Base-by-base conservation (phyloP, 2,888 invertebrate genomes). In the Dascillus cervinus region DNA sequence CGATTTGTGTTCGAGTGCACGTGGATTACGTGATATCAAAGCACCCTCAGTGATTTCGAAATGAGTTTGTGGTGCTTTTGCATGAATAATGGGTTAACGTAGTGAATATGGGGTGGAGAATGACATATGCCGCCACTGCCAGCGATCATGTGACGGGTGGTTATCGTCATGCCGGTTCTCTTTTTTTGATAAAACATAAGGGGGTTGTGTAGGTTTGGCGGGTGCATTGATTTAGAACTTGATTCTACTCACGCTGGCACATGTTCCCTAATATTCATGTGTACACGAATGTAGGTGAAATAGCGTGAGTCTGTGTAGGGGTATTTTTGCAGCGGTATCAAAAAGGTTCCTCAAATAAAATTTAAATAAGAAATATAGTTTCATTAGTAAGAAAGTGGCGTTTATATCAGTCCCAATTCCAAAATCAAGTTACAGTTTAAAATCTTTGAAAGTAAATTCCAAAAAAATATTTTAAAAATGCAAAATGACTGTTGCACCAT, bases 51-150 rank as follows among this genome's bases (percentile, higher is more conserved):
- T 44, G 42, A 44, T 49, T 46, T 46, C 40, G 30, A 32, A 46
- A 49, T 47, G 47, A 48, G 44, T 46, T n/a, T n/a, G n/a, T n/a
- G n/a, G 33, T 35, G 44, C 46, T 44, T 47, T 41, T 38, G 43
- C 41, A 44, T 46, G 47, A 50, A 49, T 49, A 47, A 47, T 44
- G 46, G 44, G 34, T 31, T 37, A 29, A 26, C 38, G 37, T 40
- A 34, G 34, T 39, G 41, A 47, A 39, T 44, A 40, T 41, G 45
- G 51, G 51, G 51, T 50, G 47, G 49, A 44, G n/a, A 17, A 39
- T 38, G 42, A 37, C 46, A 44, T 46, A 46, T 41, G 42, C 45
- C 39, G 44, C 32, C 31, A 25, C 26, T 35, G 28, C n/a, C n/a
- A n/a, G n/a, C n/a, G n/a, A n/a, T n/a, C n/a, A n/a, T n/a, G 17